Base-by-base conservation (phyloP, 2,888 invertebrate species). In the Cephus runcator region DNA sequence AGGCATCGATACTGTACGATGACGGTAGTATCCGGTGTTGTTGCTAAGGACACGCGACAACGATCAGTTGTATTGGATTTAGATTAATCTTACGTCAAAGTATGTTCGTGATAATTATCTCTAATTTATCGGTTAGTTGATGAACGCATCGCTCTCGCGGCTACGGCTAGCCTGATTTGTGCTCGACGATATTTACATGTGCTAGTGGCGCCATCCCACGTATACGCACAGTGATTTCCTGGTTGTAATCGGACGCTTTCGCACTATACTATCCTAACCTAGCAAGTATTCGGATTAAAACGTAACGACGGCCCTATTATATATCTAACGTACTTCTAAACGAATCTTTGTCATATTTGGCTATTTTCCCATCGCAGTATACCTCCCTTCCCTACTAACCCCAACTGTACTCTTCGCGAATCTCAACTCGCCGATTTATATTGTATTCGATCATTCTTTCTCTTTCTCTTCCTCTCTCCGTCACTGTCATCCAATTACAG, bases 271-370 rank as follows among this genome's bases (percentile, higher is more conserved):
- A 85, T 75, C 76, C 82, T 86, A 85, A 81, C 79, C 84, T 88
- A 87, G 81, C 81, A 81, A 83, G 79, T 88, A 40, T 40, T 87
- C 87, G 86, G 83, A 87, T 87, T 85, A 84, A 85, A 87, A 85
- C 84, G 85, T 85, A 84, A 88, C 83, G 81, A 85, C 85, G 86
- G 83, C 84, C 83, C 82, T 85, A 85, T 33, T 85, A 85, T 33
- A 80, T 81, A 85, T 33, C 82, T 85, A 85, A 83, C 82, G 79
- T 85, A 83, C 79, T 74, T 81, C 81, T 83, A 88, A 85, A 87
- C 30, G 15, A 82, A 87, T 86, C 85, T 88, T 86, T 87, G 85
- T 89, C 87, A 88, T 87, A 88, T 91, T 91, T 90, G 88, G 89
- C 89, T 89, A 88, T 88, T 87, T 87, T 69, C 15, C 6, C 40